Conservation (phyloP, 2,797 vertebrate species). For the Pteronotus mesoamericanus region DNA sequence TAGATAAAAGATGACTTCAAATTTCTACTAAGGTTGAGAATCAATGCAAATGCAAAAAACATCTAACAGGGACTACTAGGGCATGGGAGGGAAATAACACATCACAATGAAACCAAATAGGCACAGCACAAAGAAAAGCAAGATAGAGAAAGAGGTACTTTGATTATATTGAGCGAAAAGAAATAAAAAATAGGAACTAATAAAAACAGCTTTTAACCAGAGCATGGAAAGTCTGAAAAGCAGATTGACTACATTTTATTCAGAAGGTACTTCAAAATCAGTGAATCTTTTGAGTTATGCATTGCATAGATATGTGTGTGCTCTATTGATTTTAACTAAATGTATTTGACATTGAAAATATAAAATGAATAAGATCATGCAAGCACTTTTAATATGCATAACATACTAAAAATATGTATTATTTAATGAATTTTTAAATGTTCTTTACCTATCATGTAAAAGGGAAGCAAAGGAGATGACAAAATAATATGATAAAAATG, state of each 20-base stretch:
- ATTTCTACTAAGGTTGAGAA: not conserved
- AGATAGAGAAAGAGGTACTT: not conserved
- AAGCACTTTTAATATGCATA: not conserved
- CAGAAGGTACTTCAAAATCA: not conserved
- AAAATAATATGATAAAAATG: not conserved
- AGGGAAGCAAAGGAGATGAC: not conserved
- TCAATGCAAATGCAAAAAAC: not conserved
- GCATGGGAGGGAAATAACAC: too few species aligned
- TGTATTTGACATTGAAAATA: not conserved
- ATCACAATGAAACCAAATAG: not conserved
- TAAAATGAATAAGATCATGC: not conserved
- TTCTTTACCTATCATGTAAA: not conserved
- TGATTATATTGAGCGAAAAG: not conserved
- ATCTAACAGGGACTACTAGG: not conserved
- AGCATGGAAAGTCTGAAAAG: not conserved
- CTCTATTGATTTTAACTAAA: not conserved
- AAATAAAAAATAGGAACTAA: not conserved
- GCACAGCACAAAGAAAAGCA: not conserved
- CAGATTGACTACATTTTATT: not conserved
- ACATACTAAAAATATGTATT: not conserved
- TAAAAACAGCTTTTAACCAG: not conserved
- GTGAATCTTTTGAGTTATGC: not conserved
- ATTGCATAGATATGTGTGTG: not conserved
- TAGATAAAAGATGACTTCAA: not conserved
- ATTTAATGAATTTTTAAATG: not conserved